Conservation (phyloP, 2,888 invertebrate species). For the Ochropacha duplaris region DNA sequence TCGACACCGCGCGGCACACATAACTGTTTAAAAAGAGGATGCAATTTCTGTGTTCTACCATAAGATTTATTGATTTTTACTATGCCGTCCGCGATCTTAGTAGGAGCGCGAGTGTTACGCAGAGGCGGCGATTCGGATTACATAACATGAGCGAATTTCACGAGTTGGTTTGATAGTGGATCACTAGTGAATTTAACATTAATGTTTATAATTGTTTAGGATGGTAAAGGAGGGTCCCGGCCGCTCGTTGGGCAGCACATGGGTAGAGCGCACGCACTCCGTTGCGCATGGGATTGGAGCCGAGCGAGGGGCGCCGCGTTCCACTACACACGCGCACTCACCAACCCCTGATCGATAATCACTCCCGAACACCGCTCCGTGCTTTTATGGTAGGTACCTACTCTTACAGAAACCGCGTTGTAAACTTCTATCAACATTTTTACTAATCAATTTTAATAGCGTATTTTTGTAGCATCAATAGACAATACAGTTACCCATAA, state of each 20-base stretch:
- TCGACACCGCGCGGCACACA: constrained; percentile 42
- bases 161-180: background rate
- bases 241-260: constrained; percentile 46
- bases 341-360: constrained; percentile 76
- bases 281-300: constrained; percentile 37
- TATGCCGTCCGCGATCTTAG: constrained; percentile 41
- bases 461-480: background rate
- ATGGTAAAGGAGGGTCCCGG: constrained; percentile 42
- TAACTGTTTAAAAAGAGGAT: constrained; percentile 42
- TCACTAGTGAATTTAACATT: constrained; percentile 38
- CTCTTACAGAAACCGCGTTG: constrained; percentile 49
- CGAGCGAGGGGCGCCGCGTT: constrained; percentile 32
- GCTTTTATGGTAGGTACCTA: constrained; percentile 48
- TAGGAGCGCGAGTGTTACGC: constrained; percentile 30
- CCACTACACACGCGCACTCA: constrained; percentile 54
- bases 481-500: background rate
- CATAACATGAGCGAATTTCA: constrained; percentile 25
- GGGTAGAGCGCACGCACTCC: constrained; percentile 47
- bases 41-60: constrained; percentile 55
- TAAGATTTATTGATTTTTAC: constrained; percentile 73
- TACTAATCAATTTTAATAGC: background rate
- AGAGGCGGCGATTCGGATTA: constrained; percentile 32
- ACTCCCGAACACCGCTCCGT: constrained; percentile 56
- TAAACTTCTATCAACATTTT: constrained; percentile 8
- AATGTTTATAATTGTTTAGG: constrained; percentile 42